phyloP scores from a whole-genome alignment of 1,140 invertebrate genomes.

The Pseudomyrmex gracilis region DNA sequence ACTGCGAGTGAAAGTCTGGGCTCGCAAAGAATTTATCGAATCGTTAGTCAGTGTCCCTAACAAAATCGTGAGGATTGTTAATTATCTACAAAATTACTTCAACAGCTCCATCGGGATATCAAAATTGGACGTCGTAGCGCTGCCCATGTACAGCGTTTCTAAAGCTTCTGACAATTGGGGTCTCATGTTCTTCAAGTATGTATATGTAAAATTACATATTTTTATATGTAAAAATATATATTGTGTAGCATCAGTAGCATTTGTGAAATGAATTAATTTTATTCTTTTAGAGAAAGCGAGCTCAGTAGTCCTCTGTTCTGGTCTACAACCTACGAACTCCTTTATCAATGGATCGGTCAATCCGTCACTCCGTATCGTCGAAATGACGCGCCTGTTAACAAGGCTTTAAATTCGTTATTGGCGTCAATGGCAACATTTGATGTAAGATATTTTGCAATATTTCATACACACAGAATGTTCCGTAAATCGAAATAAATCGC shows the following conservation, averaged over 20 bases:
- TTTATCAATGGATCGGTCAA: conserved; percentile 92
- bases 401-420: conserved; percentile 90
- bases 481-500: too few relatives aligned
- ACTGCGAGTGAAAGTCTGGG: conserved; percentile 89
- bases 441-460: conserved; percentile 80
- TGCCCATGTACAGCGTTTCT: conserved; percentile 91
- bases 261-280: conserved; percentile 15
- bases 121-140: conserved; percentile 93
- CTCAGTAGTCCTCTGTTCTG: conserved; percentile 87
- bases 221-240: neutral
- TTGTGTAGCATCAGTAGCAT: neutral
- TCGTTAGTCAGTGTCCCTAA: conserved; percentile 88
- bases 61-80: conserved; percentile 88
- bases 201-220: conserved; percentile 38
- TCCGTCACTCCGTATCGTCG: conserved; percentile 90
- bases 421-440: conserved; percentile 89
- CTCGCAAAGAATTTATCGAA: conserved; percentile 89
- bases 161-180: conserved; percentile 92
- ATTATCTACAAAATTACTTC: conserved; percentile 90
- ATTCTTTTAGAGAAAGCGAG: conserved; percentile 88
- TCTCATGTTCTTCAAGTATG: conserved; percentile 91
- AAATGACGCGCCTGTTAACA: conserved; percentile 90
- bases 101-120: conserved; percentile 89
- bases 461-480: neutral
- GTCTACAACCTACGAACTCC: conserved; percentile 88